Base-by-base conservation (phyloP, 2,113 vertebrate species). In the Dasypus novemcinctus region DNA sequence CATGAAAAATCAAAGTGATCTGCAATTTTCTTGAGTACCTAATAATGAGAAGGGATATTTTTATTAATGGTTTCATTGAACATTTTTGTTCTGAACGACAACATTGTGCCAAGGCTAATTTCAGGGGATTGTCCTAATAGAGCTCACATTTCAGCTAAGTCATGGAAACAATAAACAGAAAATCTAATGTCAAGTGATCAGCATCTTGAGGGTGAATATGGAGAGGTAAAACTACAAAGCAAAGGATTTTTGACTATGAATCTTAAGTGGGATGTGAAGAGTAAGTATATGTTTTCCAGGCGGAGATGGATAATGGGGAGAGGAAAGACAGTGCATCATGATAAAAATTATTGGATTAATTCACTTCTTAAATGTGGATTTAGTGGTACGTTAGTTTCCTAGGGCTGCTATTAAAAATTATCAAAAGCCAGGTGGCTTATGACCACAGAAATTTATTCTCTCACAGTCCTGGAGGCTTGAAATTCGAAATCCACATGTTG, bases 221-320 rank as follows among this genome's bases (percentile, higher is more conserved):
- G 1, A 2, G 17, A 83, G 11, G 14, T 9, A 17, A 15, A 59
- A 14, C 5, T 6, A 6, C 23, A 38, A 15, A 69, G 31, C 10
- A 31, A 11, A 59, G 25, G 9, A 15, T 15, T 23, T 15, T 27
- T 15, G 20, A 6, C 29, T n/a, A 46, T 31, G 0, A 79, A 52
- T 10, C 69, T 15, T 72, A 69, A 11, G 5, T 9, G 54, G 66
- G 25, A 31, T 4, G 9, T 49, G 31, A 92, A 36, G 33, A 64
- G 5, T 46, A 25, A 46, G 4, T 6, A 15, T 17, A n/a, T 1
- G 13, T 20, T 5, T 17, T 4, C 57, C 11, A 33, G 6, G 12
- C 52, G 41, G 75, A 43, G 13, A 20, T 31, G 20, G 13, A 20
- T 12, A 64, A 52, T 1, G 41, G 36, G 4, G 23, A 27, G 12